A percentile compares a stretch with the other conserved stretches of the same genome.
Evolutionary conservation across 2,113 vertebrate species (phyloP).

Genomic region (Scomber scombrus): DNA sequence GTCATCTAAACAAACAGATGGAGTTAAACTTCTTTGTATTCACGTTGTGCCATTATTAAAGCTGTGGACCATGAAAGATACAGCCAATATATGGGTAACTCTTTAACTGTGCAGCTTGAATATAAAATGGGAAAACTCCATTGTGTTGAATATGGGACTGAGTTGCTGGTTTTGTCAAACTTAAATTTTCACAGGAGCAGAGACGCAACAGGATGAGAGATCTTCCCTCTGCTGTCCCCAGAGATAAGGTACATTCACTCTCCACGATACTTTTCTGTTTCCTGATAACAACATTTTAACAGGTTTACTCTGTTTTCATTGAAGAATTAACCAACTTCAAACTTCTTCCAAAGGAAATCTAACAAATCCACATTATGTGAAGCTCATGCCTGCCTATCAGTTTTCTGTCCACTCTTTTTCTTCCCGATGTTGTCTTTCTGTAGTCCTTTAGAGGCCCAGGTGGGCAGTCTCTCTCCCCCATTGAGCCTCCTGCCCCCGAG

Average conservation of each 20-base stretch:
- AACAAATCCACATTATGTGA: not conserved
- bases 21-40: not conserved
- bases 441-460: constrained; percentile 93
- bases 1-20: not conserved
- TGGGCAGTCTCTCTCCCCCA: constrained; percentile 89
- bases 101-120: no score
- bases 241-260: constrained; percentile 91
- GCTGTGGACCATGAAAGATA: no score
- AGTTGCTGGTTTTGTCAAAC: not conserved
- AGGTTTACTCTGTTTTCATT: not conserved
- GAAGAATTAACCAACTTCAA: not conserved
- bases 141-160: no score
- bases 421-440: constrained; percentile 71
- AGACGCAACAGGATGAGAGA: constrained; percentile 95
- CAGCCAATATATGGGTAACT: no score
- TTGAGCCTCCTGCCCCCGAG: constrained; percentile 88
- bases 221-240: constrained; percentile 87
- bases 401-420: constrained; percentile 40
- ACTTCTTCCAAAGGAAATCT: not conserved
- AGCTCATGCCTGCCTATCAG: not conserved
- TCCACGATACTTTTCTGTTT: not conserved
- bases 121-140: no score
- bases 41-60: not conserved
- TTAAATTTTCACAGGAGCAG: constrained; percentile 88
- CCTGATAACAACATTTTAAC: not conserved